Percentiles rank a stretch among this genome's conserved stretches.
Evolutionary conservation across 2,113 vertebrate genomes (phyloP).

Genomic region (Trochalopteron elliotii): DNA sequence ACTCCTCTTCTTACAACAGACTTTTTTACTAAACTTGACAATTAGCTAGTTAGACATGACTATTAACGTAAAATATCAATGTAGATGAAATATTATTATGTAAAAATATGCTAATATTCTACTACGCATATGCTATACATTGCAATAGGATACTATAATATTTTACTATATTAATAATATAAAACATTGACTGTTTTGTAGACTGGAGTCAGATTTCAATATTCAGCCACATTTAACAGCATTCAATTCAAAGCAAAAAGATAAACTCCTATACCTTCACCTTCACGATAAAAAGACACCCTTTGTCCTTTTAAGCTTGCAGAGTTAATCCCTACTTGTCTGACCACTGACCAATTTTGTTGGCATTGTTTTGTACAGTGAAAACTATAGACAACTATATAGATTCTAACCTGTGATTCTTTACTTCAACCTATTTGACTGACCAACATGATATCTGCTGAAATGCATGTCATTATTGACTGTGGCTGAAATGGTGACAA

Average conservation of each 20-base stretch:
- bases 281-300: slow-evolving; percentile 3
- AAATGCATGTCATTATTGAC: not conserved
- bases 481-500: not conserved
- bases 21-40: not conserved
- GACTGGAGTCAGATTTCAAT: not conserved
- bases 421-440: not conserved
- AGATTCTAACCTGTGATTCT: not conserved
- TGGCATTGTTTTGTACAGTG: not conserved
- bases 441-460: not conserved
- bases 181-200: not conserved
- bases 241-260: slow-evolving; percentile 1
- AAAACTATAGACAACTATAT: not conserved
- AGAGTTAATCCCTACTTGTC: not conserved
- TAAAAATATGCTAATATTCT: not conserved
- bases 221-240: slow-evolving; percentile 11
- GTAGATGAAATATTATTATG: not conserved
- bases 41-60: not conserved
- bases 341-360: not conserved
- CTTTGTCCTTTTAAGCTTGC: slow-evolving; percentile 22
- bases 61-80: not conserved
- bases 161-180: not conserved
- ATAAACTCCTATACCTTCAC: not conserved
- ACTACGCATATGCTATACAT: not conserved
- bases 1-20: not conserved
- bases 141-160: not conserved